Percentiles rank a stretch among this genome's conserved stretches.
These are phyloP conservation scores for Diarsia brunnea DNA, from an alignment of 2,888 invertebrate genomes.

Conservation along the genomic window DNA sequence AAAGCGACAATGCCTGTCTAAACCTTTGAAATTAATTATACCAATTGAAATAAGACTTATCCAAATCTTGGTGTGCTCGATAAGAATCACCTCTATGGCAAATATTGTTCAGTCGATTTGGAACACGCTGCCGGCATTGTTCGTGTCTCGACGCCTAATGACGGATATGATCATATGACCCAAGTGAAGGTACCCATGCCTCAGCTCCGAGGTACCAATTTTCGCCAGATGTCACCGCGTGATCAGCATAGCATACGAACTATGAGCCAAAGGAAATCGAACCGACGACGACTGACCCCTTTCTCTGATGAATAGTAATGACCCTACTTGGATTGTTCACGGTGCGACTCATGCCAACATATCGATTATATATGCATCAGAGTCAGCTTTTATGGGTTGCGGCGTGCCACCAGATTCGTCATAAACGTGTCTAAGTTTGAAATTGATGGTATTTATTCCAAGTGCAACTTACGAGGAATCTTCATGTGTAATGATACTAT, in stretches of 20 bases:
- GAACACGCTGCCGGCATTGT: not conserved
- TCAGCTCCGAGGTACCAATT: constrained; percentile 61
- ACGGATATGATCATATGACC: constrained; percentile 44
- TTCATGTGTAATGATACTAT: not conserved
- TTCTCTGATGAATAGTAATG: constrained; percentile 87
- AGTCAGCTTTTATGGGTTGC: constrained; percentile 69
- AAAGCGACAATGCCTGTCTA: not conserved
- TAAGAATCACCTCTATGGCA: not conserved
- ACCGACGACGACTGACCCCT: constrained; percentile 80
- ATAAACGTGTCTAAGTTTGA: constrained; percentile 51
- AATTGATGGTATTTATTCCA: constrained; percentile 39
- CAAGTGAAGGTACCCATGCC: constrained; percentile 62
- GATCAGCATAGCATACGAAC: constrained; percentile 66
- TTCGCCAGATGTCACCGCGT: constrained; percentile 75
- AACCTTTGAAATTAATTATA: not conserved
- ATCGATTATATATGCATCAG: constrained; percentile 69
- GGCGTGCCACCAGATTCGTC: constrained; percentile 64
- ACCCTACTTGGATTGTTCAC: constrained; percentile 81
- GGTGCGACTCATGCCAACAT: constrained; percentile 65
- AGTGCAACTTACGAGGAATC: not conserved
- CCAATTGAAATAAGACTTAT: not conserved
- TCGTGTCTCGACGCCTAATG: constrained; percentile 9
- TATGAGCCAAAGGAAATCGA: constrained; percentile 78
- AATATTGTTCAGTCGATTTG: constrained; percentile 4
- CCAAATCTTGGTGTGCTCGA: not conserved